Evolutionary conservation across 2,113 vertebrate species (phyloP).

Genomic region (Oostethus manadensis): DNA sequence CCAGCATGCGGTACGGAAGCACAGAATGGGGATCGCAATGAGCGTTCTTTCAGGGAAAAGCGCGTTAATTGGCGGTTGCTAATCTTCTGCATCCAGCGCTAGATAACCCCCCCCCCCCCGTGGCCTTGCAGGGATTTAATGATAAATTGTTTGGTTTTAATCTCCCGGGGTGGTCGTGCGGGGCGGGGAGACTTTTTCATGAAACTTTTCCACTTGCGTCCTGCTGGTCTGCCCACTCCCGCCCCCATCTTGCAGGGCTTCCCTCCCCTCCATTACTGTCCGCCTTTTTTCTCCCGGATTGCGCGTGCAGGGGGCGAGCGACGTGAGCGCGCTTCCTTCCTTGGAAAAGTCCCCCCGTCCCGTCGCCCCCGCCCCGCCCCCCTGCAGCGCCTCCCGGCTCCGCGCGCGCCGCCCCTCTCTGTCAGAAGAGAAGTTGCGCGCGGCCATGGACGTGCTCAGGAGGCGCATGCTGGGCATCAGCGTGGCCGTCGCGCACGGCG

Average conservation of each 20-base stretch:
- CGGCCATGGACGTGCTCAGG: constrained; percentile 65
- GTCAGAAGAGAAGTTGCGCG: background rate
- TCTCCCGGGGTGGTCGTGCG: background rate
- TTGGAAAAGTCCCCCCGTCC: background rate
- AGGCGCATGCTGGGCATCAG: constrained; percentile 80
- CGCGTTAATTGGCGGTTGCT: constrained; percentile 3
- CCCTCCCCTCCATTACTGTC: background rate
- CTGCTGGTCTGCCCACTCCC: background rate
- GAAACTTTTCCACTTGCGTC: background rate
- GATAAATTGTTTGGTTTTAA: constrained; percentile 35
- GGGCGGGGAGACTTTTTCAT: background rate
- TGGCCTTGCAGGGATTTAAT: constrained; percentile 35
- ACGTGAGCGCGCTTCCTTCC: no score
- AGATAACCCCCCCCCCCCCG: constrained; percentile 31
- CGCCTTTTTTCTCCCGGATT: background rate
- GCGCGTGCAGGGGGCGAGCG: background rate
- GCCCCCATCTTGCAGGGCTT: background rate
- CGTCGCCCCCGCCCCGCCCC: background rate
- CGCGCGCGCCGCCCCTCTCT: background rate
- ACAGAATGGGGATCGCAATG: no score
- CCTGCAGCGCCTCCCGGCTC: background rate
- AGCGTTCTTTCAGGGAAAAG: background rate
- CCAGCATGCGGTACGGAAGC: no score
- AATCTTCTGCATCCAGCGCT: constrained; percentile 28
- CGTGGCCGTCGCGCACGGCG: constrained; percentile 91